phyloP scores from a whole-genome alignment of 2,113 vertebrate genomes.

The Oncorhynchus masou region DNA sequence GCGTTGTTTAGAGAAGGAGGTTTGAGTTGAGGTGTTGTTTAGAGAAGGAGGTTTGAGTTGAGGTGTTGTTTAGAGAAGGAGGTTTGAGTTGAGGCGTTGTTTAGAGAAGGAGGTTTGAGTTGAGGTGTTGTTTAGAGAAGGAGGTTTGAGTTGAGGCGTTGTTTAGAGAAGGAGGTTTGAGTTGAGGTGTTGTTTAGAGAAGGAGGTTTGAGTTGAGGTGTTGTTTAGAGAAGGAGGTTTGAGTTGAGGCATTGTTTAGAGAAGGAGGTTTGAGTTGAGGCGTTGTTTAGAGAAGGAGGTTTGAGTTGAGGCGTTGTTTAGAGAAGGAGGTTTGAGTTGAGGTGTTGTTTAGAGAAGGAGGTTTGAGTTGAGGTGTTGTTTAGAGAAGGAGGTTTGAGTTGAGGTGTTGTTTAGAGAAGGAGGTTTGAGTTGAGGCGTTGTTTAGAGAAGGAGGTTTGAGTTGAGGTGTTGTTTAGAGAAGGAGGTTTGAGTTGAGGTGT shows the following conservation, averaged over 20 bases:
- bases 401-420: neutral
- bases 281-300: no score
- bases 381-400: no score
- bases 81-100: conserved; percentile 28
- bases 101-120: neutral
- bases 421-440: neutral
- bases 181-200: conserved; percentile 21
- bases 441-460: no score
- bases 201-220: neutral
- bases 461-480: neutral
- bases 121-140: neutral
- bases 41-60: neutral
- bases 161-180: neutral
- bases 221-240: no score
- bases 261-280: neutral
- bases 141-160: neutral
- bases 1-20: neutral
- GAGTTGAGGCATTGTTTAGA: neutral
- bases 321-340: neutral
- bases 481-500: conserved; percentile 15
- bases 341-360: conserved; percentile 12
- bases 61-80: no score
- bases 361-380: conserved; percentile 29
- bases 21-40: conserved; percentile 26
- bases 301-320: neutral